A percentile compares a stretch with the other conserved stretches of the same genome.
Conservation (phyloP, 2,797 vertebrate genomes). For the Pogonophryne albipinna region DNA sequence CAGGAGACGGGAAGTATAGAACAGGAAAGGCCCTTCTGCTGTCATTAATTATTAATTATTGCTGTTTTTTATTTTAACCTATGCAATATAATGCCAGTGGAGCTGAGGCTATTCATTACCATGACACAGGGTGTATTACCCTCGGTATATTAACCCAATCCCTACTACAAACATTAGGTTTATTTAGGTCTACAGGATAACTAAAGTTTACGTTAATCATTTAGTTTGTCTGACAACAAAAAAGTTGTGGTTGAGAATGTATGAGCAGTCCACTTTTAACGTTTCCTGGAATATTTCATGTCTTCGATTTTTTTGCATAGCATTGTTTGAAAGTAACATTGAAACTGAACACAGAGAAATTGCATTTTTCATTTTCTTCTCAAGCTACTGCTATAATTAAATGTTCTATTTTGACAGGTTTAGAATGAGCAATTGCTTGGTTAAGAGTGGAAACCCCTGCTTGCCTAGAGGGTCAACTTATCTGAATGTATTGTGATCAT, state of each 20-base stretch:
- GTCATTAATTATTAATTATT: neutral
- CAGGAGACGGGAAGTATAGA: constrained; percentile 12
- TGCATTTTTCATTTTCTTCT: constrained; percentile 13
- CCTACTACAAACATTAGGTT: constrained; percentile 9
- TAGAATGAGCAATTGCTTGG: constrained; percentile 26
- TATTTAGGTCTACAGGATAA: constrained; percentile 21
- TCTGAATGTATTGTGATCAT: constrained; percentile 28
- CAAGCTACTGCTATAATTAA: constrained; percentile 20
- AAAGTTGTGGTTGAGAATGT: neutral
- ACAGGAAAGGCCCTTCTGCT: neutral
- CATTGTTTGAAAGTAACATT: constrained; percentile 7
- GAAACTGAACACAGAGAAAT: constrained; percentile 10
- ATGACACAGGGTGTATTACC: constrained; percentile 31
- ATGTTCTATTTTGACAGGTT: constrained; percentile 42
- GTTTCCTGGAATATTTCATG: neutral
- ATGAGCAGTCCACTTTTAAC: neutral
- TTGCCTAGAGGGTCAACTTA: constrained; percentile 31
- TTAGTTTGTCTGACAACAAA: constrained; percentile 1
- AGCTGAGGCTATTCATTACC: constrained; percentile 50
- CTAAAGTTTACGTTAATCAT: constrained; percentile 19
- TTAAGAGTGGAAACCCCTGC: constrained; percentile 10
- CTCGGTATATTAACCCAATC: constrained; percentile 31
- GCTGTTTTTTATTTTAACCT: neutral
- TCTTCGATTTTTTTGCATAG: neutral
- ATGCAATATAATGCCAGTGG: neutral